A percentile compares a stretch with the other conserved stretches of the same genome.
phyloP scores from a whole-genome alignment of 1,140 invertebrate species.

The Mamestra configurata region DNA sequence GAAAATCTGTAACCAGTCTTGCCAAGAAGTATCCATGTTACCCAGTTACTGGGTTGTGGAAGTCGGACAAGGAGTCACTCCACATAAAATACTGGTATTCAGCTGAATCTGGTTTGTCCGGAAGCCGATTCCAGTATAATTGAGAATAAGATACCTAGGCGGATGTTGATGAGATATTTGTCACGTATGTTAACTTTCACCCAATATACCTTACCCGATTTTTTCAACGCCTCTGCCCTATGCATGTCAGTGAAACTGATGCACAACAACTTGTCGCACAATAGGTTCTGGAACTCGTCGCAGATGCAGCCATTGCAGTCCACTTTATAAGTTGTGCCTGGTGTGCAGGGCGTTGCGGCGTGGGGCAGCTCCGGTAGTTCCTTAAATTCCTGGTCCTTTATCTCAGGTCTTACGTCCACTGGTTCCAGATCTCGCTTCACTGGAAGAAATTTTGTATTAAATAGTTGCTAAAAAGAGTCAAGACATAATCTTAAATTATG shows the following conservation, averaged over 20 bases:
- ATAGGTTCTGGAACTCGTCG: conserved; percentile 65
- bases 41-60: too few species aligned
- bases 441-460: neutral
- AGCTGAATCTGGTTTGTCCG: too few species aligned
- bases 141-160: too few species aligned
- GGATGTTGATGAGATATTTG: too few species aligned
- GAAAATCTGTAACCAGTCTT: too few species aligned
- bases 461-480: too few species aligned
- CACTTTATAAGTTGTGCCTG: conserved; percentile 68
- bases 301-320: conserved; percentile 72
- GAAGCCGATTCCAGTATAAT: too few species aligned
- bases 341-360: conserved; percentile 56
- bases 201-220: conserved; percentile 60
- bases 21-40: too few species aligned
- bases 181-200: too few species aligned
- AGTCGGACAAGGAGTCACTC: too few species aligned
- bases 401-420: conserved; percentile 45
- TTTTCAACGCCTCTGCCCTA: conserved; percentile 54
- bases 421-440: neutral
- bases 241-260: conserved; percentile 59
- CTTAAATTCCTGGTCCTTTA: conserved; percentile 43
- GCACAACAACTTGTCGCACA: conserved; percentile 63
- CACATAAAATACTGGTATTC: too few species aligned
- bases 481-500: too few species aligned
- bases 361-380: conserved; percentile 44